These are phyloP conservation scores for Henricia sp. DNA, from an alignment of 53 echinoderm and acorn worm species.

Conservation along the genomic window DNA sequence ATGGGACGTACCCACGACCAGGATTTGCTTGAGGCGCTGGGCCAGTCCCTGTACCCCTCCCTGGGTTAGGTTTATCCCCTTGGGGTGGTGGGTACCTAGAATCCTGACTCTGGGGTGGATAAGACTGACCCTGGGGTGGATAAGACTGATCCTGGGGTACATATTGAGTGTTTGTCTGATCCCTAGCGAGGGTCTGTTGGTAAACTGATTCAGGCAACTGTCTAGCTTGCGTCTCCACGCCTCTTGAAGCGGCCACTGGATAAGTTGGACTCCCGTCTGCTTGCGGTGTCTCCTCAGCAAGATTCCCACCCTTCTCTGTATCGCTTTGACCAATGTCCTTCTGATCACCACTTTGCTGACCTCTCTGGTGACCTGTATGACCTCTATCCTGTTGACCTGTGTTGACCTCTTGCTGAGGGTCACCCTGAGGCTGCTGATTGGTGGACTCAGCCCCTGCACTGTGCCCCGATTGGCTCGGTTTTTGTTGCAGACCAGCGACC, in stretches of 20 bases:
- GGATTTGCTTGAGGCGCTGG: background rate
- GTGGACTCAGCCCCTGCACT: background rate
- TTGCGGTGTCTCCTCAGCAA: slow-evolving; percentile 18
- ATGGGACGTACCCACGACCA: background rate
- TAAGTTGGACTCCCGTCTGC: background rate
- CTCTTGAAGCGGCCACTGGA: background rate
- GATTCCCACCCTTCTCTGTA: background rate
- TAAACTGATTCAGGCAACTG: slow-evolving; percentile 26
- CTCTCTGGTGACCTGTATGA: background rate
- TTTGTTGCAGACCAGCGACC: background rate
- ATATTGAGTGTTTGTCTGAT: background rate
- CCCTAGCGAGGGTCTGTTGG: slow-evolving; percentile 6
- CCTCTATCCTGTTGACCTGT: background rate
- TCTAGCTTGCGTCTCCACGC: slow-evolving; percentile 30
- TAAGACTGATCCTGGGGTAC: slow-evolving; percentile 31
- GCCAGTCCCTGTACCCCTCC: background rate
- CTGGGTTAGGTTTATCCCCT: slow-evolving; percentile 32
- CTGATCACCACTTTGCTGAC: slow-evolving; percentile 9
- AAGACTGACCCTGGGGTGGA: slow-evolving; percentile 24
- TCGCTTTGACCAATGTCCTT: background rate
- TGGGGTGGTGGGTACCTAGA: slow-evolving; percentile 30
- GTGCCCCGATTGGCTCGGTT: background rate
- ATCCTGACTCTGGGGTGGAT: slow-evolving; percentile 15
- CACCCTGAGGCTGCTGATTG: background rate
- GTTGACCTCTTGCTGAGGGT: background rate